Base-by-base conservation (phyloP, 2,888 invertebrate genomes). In the Pecten maximus region DNA sequence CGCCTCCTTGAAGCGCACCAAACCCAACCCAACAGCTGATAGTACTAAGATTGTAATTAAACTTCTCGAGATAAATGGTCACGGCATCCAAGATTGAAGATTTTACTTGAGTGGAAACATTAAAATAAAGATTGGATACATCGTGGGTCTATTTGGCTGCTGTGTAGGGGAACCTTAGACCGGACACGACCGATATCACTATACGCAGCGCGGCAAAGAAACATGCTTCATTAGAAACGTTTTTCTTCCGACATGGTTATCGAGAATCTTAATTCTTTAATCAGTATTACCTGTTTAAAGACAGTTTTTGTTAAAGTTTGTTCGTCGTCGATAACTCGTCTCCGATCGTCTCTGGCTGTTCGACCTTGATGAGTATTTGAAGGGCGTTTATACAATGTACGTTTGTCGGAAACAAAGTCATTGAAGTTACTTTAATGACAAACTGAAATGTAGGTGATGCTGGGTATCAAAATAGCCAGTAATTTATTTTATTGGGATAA, bases 1-100 rank as follows among this genome's bases (percentile, higher is more conserved):
- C 74, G 74, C 74, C 74, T 74, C 74, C 74, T 74, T 74, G 28
- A 74, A 35, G 74, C 35, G 74, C 35, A 74, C 35, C 74, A 35
- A 74, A 74, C 35, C 74, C 4, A 28, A 74, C 28, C 23, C 74
- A 10, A 74, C 74, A 74, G 74, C 74, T 74, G 74, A 74, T 74
- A 74, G 35, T 23, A 35, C 74, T 74, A 74, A 10, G 35, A 35
- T 74, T 10, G 74, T 74, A 74, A 74, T 74, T 74, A 74, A 74
- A 74, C 74, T 35, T 54, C 28, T 35, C 10, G 15, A 74, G 74
- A 74, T 74, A 74, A 74, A 74, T 35, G 6, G 74, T 74, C 1
- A 35, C 23, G 74, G 74, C 10, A 23, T 74, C 28, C 74, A 74
- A 10, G 74, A 35, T 35, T 10, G 74, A 12, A 74, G 28, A 74